These are phyloP conservation scores for Melinaea marsaeus DNA, from an alignment of 2,888 invertebrate genomes.

Conservation along the genomic window DNA sequence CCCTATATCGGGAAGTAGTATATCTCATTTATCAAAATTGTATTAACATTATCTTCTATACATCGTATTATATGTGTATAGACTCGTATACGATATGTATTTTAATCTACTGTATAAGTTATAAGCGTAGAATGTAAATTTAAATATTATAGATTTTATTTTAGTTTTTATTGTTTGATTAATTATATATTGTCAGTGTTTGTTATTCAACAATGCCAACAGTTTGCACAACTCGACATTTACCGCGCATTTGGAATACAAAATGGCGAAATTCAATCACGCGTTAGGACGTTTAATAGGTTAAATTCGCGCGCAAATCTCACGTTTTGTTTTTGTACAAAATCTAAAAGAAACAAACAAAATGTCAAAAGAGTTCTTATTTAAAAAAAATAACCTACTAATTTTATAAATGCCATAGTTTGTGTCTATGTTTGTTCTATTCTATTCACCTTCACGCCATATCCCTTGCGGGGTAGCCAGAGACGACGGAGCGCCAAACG, in stretches of 20 bases:
- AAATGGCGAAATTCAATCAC: slow-evolving; percentile 55
- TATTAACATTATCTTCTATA: background rate
- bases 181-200: slow-evolving; percentile 47
- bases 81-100: too few species aligned
- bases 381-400: too few species aligned
- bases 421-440: too few species aligned
- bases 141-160: background rate
- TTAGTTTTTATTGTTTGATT: slow-evolving; percentile 41
- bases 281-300: slow-evolving; percentile 32
- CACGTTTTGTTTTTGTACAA: slow-evolving; percentile 50
- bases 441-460: too few species aligned
- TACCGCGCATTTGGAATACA: slow-evolving; percentile 44
- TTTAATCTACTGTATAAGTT: too few species aligned
- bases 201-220: slow-evolving; percentile 35
- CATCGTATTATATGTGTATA: too few species aligned
- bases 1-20: slow-evolving; percentile 25
- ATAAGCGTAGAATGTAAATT: background rate
- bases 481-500: too few species aligned
- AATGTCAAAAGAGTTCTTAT: too few species aligned
- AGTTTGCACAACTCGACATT: slow-evolving; percentile 39
- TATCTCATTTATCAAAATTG: slow-evolving; percentile 38
- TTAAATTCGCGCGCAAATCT: slow-evolving; percentile 51
- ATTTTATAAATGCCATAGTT: too few species aligned
- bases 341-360: slow-evolving; percentile 34
- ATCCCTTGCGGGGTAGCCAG: too few species aligned